phyloP scores from a whole-genome alignment of 2,888 invertebrate species.

The Drosophila cognata region DNA sequence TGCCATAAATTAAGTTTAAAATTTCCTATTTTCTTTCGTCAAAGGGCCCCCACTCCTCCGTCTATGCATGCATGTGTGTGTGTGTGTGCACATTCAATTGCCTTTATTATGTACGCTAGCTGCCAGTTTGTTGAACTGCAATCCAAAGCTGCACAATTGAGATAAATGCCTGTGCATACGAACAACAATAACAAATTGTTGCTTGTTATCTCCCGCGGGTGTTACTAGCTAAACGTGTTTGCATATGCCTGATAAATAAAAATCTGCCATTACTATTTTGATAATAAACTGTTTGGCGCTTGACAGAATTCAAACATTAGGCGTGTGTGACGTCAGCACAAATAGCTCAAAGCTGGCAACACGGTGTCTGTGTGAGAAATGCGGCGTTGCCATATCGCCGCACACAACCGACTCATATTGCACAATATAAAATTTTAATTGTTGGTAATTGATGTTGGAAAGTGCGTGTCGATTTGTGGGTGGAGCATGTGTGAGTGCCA shows the following conservation, averaged over 20 bases:
- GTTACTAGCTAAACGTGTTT: conserved; percentile 14
- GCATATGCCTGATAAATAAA: conserved; percentile 13
- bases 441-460: conserved; percentile 34
- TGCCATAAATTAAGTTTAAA: neutral
- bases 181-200: conserved; percentile 7
- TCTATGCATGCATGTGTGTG: too few relatives aligned
- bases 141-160: conserved; percentile 34
- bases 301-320: conserved; percentile 6
- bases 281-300: conserved; percentile 8
- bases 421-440: conserved; percentile 46
- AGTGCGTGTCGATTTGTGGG: conserved; percentile 38
- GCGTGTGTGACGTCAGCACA: conserved; percentile 27
- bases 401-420: conserved; percentile 29
- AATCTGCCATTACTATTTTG: conserved; percentile 2
- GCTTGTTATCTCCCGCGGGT: conserved; percentile 17
- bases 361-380: neutral
- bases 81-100: conserved; percentile 17
- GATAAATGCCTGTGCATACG: conserved; percentile 21
- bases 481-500: neutral
- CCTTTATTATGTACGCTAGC: conserved; percentile 6
- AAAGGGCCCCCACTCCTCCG: neutral
- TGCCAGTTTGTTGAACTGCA: conserved; percentile 3
- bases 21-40: neutral
- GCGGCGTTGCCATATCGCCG: conserved; percentile 37
- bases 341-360: conserved; percentile 32